These are phyloP conservation scores for Microchrysa polita DNA, from an alignment of 2,888 invertebrate species.

Conservation along the genomic window DNA sequence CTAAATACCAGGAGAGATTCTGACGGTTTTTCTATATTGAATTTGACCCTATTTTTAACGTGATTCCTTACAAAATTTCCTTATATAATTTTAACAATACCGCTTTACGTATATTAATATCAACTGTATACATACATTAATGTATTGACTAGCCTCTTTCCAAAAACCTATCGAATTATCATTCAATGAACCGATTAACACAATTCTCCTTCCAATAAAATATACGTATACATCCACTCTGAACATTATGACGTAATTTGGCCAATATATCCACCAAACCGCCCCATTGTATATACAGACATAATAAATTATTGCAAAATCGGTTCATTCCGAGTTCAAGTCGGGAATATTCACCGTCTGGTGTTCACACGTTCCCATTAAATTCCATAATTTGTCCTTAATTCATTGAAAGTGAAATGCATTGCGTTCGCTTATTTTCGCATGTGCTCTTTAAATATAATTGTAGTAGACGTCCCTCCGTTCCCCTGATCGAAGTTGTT, in stretches of 20 bases:
- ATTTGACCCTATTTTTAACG: too few species aligned
- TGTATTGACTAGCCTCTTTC: too few species aligned
- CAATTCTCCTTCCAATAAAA: constrained; percentile 5
- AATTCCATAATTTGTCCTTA: constrained; percentile 49
- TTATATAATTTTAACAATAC: too few species aligned
- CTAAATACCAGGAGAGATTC: too few species aligned
- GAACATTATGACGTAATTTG: constrained; percentile 36
- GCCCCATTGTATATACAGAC: background rate
- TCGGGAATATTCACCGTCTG: constrained; percentile 18
- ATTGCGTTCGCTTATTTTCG: constrained; percentile 3
- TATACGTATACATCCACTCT: constrained; percentile 24
- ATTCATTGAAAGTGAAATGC: constrained; percentile 47
- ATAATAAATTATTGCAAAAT: constrained; percentile 20
- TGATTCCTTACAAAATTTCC: too few species aligned
- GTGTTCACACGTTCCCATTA: constrained; percentile 43
- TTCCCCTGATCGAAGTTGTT: background rate
- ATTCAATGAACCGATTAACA: background rate
- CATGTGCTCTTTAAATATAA: constrained; percentile 42
- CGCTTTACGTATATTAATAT: too few species aligned
- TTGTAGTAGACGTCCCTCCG: constrained; percentile 18
- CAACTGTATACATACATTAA: too few species aligned
- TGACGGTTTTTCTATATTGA: too few species aligned
- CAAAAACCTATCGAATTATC: too few species aligned
- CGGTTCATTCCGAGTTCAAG: constrained; percentile 23
- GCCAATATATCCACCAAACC: constrained; percentile 22